Base-by-base conservation (phyloP, 2,113 vertebrate genomes). In the Rynchops niger region DNA sequence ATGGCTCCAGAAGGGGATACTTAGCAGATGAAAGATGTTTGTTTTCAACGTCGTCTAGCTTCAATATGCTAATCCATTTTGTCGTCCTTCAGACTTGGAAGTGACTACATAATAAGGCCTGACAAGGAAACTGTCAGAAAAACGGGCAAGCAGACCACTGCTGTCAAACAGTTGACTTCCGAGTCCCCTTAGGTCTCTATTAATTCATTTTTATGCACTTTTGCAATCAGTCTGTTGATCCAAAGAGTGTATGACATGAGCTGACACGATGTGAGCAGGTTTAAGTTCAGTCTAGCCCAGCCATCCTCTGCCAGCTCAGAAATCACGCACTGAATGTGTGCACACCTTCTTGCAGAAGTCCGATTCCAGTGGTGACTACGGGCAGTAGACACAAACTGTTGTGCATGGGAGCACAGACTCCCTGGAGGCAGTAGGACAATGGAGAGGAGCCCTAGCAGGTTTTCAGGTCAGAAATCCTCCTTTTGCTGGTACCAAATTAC, bases 1-100 rank as follows among this genome's bases (percentile, higher is more conserved):
- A 70, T 26, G 42, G 34, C 42, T 95, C 76, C 80, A 72, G 69
- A 70, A 61, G 29, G 38, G 65, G 30, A 86, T 52, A 15, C 53
- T 95, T 38, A 94, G 34, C 88, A 96, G 91, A 90, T 93, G 80
- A 78, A 94, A 94, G 82, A 93, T 78, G 62, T 62, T 95, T 95
- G 55, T 47, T 78, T 85, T 83, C 77, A 47, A 15, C 0, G 0
- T 52, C 2, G 5, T 82, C 65, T 34, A 66, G 36, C 58, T 92
- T 13, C 2, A 55, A 52, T 38, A 65, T 47, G 11, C 49, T 97
- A 96, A 97, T 96, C 29, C 42, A 47, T 80, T 93, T 63, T 95
- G 97, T 96, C 95, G 94, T 84, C 74, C 43, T 52, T 92, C 76
- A 89, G 82, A 84, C 40, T 72, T 70, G 21, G 72, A 88, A 88